These are phyloP conservation scores for Hydriomena furcata DNA, from an alignment of 2,888 invertebrate genomes.

Conservation along the genomic window DNA sequence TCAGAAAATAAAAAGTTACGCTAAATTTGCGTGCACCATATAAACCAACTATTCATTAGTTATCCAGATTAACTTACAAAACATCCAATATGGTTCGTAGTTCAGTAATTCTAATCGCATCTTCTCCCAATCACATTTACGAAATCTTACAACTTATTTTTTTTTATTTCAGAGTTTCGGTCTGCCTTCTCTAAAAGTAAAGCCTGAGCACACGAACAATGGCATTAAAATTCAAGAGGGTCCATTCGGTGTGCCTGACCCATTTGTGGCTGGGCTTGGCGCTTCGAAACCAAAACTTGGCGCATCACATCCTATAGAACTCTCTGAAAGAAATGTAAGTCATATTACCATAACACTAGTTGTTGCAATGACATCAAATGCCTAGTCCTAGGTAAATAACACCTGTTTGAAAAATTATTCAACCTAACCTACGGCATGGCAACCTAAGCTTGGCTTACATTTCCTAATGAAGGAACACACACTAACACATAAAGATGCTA, in stretches of 20 bases:
- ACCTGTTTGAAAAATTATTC: no score
- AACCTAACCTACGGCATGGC: no score
- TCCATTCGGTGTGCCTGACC: constrained; percentile 86
- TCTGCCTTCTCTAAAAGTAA: constrained; percentile 84
- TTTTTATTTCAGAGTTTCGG: constrained; percentile 84
- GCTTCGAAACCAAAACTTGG: constrained; percentile 79
- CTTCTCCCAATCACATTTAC: no score
- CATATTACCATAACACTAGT: neutral
- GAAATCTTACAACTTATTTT: neutral
- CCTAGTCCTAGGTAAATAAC: no score
- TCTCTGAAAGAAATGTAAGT: constrained; percentile 87
- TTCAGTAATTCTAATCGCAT: neutral
- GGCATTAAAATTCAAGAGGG: constrained; percentile 75
- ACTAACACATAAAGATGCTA: no score
- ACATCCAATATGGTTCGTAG: constrained; percentile 39
- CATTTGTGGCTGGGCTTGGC: constrained; percentile 84
- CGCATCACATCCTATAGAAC: constrained; percentile 86
- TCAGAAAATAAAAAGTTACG: neutral
- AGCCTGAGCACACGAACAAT: constrained; percentile 72
- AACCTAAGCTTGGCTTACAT: no score
- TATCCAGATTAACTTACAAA: neutral
- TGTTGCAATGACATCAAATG: no score
- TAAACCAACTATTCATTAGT: no score
- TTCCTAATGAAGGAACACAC: no score
- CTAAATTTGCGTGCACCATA: neutral